Percentiles rank a stretch among this genome's conserved stretches.
Evolutionary conservation across 2,797 vertebrate species (phyloP).

Genomic region (Gadopsis marmoratus): DNA sequence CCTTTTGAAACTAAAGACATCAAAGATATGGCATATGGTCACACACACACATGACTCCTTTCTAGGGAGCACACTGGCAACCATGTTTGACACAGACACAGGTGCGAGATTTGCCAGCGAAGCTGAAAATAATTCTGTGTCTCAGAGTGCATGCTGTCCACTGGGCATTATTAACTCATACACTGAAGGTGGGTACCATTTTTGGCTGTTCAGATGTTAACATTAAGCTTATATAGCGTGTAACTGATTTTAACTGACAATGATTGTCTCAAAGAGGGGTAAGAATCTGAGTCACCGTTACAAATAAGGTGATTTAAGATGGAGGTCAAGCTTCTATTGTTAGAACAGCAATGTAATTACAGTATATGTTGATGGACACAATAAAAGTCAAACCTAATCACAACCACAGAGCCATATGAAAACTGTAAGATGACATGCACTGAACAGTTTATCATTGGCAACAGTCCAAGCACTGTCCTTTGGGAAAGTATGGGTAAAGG

Average conservation of each 20-base stretch:
- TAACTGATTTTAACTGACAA: constrained; percentile 43
- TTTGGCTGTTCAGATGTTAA: constrained; percentile 52
- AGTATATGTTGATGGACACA: constrained; percentile 6
- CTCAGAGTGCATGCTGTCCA: constrained; percentile 24
- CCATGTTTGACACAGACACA: constrained; percentile 21
- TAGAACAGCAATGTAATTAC: background rate
- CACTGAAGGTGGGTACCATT: constrained; percentile 26
- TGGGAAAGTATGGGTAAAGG: constrained; percentile 14
- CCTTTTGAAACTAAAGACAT: constrained; percentile 16
- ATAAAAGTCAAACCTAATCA: constrained; percentile 21
- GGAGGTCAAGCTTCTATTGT: constrained; percentile 4
- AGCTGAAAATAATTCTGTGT: constrained; percentile 41
- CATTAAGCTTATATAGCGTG: constrained; percentile 25
- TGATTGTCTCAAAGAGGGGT: constrained; percentile 21
- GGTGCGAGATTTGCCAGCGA: constrained; percentile 35
- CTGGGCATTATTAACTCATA: constrained; percentile 51
- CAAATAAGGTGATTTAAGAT: constrained; percentile 3
- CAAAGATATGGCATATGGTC: constrained; percentile 37
- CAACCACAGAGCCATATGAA: constrained; percentile 5
- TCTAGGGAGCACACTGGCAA: constrained; percentile 20
- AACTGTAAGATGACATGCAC: constrained; percentile 4
- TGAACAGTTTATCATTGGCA: constrained; percentile 15
- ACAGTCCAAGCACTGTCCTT: constrained; percentile 24
- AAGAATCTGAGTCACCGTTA: background rate
- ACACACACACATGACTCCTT: constrained; percentile 18